Base-by-base conservation (phyloP, 2,888 invertebrate genomes). In the Molorchus minor region DNA sequence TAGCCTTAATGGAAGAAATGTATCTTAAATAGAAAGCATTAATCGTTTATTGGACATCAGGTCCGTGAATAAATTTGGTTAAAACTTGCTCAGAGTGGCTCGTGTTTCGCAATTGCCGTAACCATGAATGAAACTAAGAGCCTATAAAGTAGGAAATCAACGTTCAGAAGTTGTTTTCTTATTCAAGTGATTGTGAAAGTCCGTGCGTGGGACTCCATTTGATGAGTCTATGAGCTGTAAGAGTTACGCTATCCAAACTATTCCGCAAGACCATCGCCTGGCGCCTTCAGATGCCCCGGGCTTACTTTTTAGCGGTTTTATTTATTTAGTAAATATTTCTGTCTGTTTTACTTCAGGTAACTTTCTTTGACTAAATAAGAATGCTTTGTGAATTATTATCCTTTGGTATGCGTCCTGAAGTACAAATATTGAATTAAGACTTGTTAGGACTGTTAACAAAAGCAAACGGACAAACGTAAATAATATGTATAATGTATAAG, bases 181-280 rank as follows among this genome's bases (percentile, higher is more conserved):
- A 70, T 70, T 68, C 66, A 68, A 67, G 65, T 68, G 68, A 66
- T 70, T 71, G 69, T 67, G 71, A 71, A 71, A 71, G 69, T 58
- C 47, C 55, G 45, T 58, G 71, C 68, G 71, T 71, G 67, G 71
- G 68, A 55, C 45, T 45, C 43, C 44, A 61, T 63, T 68, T 67
- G 70, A 71, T 70, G 70, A 70, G 69, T 69, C 68, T 69, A 70
- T 67, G 70, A 67, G 67, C 62, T 69, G 65, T 66, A 63, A 64
- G 62, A 62, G 65, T 65, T 67, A 65, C 67, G 64, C 61, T 67
- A 70, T 63, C 67, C 61, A 53, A 55, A 38, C 55, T 64, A 68
- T 70, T 67, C 69, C 61, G 67, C 62, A 68, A 68, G 65, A 69
- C 64, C 36, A 30, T 17, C 40, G 36, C 57, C 64, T 67, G 71